Evolutionary conservation across 2,888 invertebrate genomes (phyloP).

Genomic region (Heliconius cydno): DNA sequence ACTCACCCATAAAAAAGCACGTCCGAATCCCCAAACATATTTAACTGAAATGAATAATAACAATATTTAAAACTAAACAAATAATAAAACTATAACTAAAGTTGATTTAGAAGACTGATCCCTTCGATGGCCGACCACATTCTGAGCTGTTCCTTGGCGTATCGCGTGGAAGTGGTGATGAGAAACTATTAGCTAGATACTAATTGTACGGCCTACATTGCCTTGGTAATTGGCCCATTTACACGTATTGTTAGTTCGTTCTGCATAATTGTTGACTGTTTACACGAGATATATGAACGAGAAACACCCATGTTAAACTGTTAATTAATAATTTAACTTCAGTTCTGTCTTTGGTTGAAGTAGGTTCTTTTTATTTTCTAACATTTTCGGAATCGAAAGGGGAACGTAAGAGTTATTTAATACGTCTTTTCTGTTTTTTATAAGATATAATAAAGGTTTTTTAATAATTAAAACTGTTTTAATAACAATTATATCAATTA

Average conservation of each 20-base stretch:
- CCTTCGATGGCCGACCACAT: constrained; percentile 68
- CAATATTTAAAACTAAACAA: not conserved
- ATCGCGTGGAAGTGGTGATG: constrained; percentile 76
- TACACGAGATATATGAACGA: constrained; percentile 71
- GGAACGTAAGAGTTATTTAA: not conserved
- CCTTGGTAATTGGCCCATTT: constrained; percentile 82
- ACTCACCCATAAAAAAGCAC: constrained; percentile 2
- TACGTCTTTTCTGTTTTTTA: too few species aligned
- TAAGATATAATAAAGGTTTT: too few species aligned
- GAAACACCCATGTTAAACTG: constrained; percentile 63
- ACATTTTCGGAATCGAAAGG: not conserved
- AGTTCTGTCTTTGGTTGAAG: not conserved
- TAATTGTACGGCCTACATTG: constrained; percentile 82
- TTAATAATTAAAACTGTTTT: not conserved
- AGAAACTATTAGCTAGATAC: constrained; percentile 80
- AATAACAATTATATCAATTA: not conserved
- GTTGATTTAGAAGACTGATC: constrained; percentile 49
- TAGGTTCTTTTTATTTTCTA: not conserved
- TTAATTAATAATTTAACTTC: not conserved
- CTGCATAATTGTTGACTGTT: constrained; percentile 79
- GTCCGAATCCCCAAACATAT: not conserved
- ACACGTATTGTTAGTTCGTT: constrained; percentile 80
- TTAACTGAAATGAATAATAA: constrained; percentile 15
- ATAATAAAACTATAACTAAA: constrained; percentile 20
- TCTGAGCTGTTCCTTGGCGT: constrained; percentile 69